Evolutionary conservation across 2,113 vertebrate species (phyloP), one percentile per base, ranked within the genome.

Genomic region (Lepisosteus oculatus): DNA sequence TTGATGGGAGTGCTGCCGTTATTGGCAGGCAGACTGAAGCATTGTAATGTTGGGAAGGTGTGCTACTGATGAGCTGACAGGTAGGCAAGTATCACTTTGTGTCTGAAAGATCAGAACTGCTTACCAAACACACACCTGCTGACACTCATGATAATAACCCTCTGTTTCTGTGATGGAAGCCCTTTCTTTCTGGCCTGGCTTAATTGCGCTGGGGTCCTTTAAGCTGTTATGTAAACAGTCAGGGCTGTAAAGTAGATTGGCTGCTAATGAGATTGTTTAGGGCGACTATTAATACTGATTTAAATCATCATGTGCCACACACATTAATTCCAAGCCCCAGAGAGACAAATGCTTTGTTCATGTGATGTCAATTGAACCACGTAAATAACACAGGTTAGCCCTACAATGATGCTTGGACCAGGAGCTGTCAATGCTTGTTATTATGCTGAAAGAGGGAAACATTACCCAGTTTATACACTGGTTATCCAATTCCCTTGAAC

Each of bases 211-310:
- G 17, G 65, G 65, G 63, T 77, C 76, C 61, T 76, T 55, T 68
- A 69, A 79, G 73, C 17, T 72, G 68, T 64, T 74, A 76, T 76
- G 71, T 65, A 72, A 77, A 78, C 75, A 63, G 65, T 74, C 43
- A 12, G 44, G 51, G 72, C 65, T 45, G 42, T 54, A 41, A 62
- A 72, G 73, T 62, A 66, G 44, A 75, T 55, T 61, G 72, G 55
- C 61, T 72, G 45, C 66, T 61, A 59, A 68, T 54, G 56, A 29
- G 55, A 54, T 47, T 67, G 43, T 61, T 68, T 56, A 63, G 29
- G 43, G 14, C 8, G 41, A 17, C 51, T 61, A 80, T 81, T 79
- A 76, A 85, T 86, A 81, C 76, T 76, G 61, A 79, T 79, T 83
- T 81, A 79, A 78, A 73, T 56, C 43, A 74, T 71, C 59, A 51